Base-by-base conservation (phyloP, 30 jellyfish, hydroid and myxozoan genomes). In the Cassiopea andromeda region DNA sequence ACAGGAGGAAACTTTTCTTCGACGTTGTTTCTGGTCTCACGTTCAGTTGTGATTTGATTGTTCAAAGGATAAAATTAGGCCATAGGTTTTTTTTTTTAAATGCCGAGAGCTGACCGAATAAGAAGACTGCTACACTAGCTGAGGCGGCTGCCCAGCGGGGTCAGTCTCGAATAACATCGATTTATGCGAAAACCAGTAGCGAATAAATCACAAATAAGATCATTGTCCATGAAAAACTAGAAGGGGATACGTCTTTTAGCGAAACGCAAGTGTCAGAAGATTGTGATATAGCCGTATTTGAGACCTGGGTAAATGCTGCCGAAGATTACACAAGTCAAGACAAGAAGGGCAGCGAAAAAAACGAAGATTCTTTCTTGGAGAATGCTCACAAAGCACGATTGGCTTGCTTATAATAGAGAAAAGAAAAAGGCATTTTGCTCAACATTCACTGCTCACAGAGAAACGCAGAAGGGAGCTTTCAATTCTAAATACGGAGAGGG, bases 281-380 rank as follows among this genome's bases (percentile, higher is more conserved):
- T 61, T 19, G 1, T 59, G 45, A 81, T 67, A 44, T 81, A 12
- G 83, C 81, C 69, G 17, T 67, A 81, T 64, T 70, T 9, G 86
- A 81, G 45, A 81, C 90, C 82, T 81, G 90, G 90, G 83, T 81
- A 69, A 69, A 81, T 81, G n/a, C 83, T 81, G 90, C 90, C 90
- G 59, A 59, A 7, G 67, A 81, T 81, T 81, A 81, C 90, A 67
- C 91, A 68, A 47, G 44, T 67, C 74, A 64, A 46, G 85, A 83
- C 84, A 83, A 83, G 85, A 18, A 83, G 73, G 48, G 74, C 85
- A 83, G 91, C 77, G 68, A 0, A 58, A 81, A 67, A 1, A 81
- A 81, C 45, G 90, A 18, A 57, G 90, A 18, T 81, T 19, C 81
- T 59, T 81, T 81, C 90, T 58, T 60, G 81, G 82, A 68, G 92